A percentile compares a stretch with the other conserved stretches of the same genome.
These are phyloP conservation scores for Eucriotettix oculatus DNA, from an alignment of 2,888 invertebrate genomes.

Conservation along the genomic window DNA sequence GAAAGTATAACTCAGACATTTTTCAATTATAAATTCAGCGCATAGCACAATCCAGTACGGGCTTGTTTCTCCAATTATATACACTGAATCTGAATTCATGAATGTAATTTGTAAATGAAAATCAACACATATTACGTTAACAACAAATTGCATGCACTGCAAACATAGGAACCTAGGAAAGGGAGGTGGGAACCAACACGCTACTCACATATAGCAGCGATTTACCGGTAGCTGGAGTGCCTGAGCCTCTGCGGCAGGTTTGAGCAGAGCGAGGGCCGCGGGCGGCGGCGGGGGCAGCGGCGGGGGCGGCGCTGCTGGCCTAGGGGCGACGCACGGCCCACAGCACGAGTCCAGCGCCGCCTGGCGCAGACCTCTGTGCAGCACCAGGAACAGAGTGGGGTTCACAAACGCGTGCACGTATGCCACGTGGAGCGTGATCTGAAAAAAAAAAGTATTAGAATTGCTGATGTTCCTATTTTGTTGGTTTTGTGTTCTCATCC, in stretches of 20 bases:
- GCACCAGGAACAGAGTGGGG: constrained; percentile 59
- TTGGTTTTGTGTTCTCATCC: no score
- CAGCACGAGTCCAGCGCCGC: constrained; percentile 60
- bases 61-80: no score
- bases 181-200: constrained; percentile 15
- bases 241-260: constrained; percentile 29
- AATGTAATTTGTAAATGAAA: no score
- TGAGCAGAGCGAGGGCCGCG: constrained; percentile 27
- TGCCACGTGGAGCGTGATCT: constrained; percentile 74
- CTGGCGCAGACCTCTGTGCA: constrained; percentile 56
- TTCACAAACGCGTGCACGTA: constrained; percentile 77
- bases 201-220: constrained; percentile 37
- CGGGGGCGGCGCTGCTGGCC: constrained; percentile 8
- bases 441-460: constrained; percentile 14
- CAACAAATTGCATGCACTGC: no score
- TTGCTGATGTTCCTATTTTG: no score
- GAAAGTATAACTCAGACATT: no score
- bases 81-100: no score
- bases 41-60: no score
- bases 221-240: constrained; percentile 24
- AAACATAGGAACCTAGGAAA: no score
- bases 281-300: constrained; percentile 24
- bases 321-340: constrained; percentile 24
- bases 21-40: no score
- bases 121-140: no score